Base-by-base conservation (phyloP, 2,888 invertebrate species). In the Sphaerophoria rueppellii region DNA sequence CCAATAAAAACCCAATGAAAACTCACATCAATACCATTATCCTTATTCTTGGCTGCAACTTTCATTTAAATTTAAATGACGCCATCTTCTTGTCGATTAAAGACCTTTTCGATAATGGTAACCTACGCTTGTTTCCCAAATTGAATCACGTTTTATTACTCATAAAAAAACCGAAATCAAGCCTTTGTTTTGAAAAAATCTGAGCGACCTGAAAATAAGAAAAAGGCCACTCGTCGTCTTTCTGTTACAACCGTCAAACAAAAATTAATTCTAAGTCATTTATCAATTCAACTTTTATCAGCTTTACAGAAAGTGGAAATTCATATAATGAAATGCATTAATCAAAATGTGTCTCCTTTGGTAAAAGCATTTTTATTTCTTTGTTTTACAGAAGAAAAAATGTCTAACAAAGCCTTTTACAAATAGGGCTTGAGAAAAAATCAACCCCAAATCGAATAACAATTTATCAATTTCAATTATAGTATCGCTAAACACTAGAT, bases 61-160 rank as follows among this genome's bases (percentile, higher is more conserved):
- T 73, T 16, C 61, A 69, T 58, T 58, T 79, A 50, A 63, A 65
- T 34, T 60, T 37, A 55, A 79, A 79, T 58, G 82, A 70, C 82
- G 79, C 74, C 79, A 57, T 79, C 63, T 70, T 71, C 35, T 37
- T 70, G 52, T 32, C 43, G 55, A 32, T 58, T 63, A 24, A 63
- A 60, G 58, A 78, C 63, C 70, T 54, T 65, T 58, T 24, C 60
- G 80, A 69, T 76, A 67, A 83, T 78, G 48, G 7, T 58, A 46
- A 74, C 58, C 14, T 67, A 69, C 71, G 57, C 76, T 63, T 69
- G 24, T 78, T 69, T 75, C 58, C 80, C 76, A 76, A 85, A 76
- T 81, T 75, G 76, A 80, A 72, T 80, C 81, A 76, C 75, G 72
- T 81, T 81, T 85, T 85, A 85, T 85, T 67, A 55, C 69, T 73